These are phyloP conservation scores for Oophaga sylvatica DNA, from an alignment of 2,797 vertebrate genomes.

Conservation along the genomic window DNA sequence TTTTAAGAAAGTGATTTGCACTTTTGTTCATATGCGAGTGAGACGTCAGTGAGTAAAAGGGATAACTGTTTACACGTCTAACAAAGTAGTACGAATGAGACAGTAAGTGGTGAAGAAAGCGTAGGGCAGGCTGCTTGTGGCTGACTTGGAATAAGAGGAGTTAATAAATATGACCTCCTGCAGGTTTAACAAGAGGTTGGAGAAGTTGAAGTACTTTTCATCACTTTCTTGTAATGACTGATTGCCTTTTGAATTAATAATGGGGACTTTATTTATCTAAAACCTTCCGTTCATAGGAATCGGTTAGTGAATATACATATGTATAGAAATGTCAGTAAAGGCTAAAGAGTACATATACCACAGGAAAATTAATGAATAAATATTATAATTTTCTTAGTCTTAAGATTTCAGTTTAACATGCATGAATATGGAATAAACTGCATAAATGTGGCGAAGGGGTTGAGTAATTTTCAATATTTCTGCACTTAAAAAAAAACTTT, in stretches of 20 bases:
- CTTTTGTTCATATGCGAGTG: slow-evolving; percentile 63
- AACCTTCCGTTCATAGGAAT: background rate
- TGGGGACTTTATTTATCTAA: background rate
- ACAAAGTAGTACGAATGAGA: slow-evolving; percentile 27
- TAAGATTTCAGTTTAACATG: slow-evolving; percentile 12
- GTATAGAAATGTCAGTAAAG: slow-evolving; percentile 8
- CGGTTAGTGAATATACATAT: slow-evolving; percentile 1
- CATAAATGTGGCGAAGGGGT: background rate
- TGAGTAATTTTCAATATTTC: background rate
- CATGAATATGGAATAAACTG: background rate
- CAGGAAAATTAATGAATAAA: background rate
- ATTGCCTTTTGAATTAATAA: background rate
- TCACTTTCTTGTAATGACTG: background rate
- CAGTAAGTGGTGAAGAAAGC: slow-evolving; percentile 39
- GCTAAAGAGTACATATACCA: background rate
- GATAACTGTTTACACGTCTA: slow-evolving; percentile 33
- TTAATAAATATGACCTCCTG: background rate
- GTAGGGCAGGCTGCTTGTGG: background rate
- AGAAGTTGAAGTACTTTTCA: background rate
- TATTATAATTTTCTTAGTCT: background rate
- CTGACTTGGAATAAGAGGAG: slow-evolving; percentile 6
- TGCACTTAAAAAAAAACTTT: background rate
- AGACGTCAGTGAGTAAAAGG: slow-evolving; percentile 20
- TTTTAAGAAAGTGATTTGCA: slow-evolving; percentile 68
- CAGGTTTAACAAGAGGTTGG: slow-evolving; percentile 3